phyloP scores from a whole-genome alignment of 2,888 invertebrate genomes.

The Allygus modestus region DNA sequence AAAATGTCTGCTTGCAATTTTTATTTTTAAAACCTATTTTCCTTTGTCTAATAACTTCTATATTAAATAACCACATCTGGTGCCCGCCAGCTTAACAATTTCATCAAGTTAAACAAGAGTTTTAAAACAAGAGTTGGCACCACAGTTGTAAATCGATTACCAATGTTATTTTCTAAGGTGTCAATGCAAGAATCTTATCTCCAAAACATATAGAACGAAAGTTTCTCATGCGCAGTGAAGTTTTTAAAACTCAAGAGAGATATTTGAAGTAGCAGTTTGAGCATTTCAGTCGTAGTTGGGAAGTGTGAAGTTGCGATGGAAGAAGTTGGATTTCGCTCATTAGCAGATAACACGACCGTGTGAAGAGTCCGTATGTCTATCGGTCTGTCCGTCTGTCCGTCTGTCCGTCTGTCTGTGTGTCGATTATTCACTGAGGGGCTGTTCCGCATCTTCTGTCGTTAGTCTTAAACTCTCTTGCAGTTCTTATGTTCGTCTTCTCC shows the following conservation, averaged over 20 bases:
- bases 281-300: neutral
- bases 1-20: no score
- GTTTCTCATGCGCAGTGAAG: neutral
- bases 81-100: no score
- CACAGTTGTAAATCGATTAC: no score
- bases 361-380: slow-evolving; percentile 57
- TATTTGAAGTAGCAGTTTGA: slow-evolving; percentile 2
- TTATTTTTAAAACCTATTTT: no score
- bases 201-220: neutral
- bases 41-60: no score
- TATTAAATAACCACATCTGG: no score
- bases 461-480: slow-evolving; percentile 50
- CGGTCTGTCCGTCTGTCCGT: slow-evolving; percentile 57
- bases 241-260: neutral
- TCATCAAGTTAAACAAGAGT: no score
- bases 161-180: no score
- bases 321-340: slow-evolving; percentile 59
- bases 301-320: slow-evolving; percentile 41
- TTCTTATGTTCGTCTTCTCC: slow-evolving; percentile 45
- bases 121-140: no score
- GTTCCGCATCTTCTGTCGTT: slow-evolving; percentile 58
- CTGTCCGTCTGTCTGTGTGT: slow-evolving; percentile 49
- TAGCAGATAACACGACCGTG: slow-evolving; percentile 63
- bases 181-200: no score
- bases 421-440: slow-evolving; percentile 62